phyloP scores from a whole-genome alignment of 1,140 invertebrate genomes.

The Drosophila ficusphila region DNA sequence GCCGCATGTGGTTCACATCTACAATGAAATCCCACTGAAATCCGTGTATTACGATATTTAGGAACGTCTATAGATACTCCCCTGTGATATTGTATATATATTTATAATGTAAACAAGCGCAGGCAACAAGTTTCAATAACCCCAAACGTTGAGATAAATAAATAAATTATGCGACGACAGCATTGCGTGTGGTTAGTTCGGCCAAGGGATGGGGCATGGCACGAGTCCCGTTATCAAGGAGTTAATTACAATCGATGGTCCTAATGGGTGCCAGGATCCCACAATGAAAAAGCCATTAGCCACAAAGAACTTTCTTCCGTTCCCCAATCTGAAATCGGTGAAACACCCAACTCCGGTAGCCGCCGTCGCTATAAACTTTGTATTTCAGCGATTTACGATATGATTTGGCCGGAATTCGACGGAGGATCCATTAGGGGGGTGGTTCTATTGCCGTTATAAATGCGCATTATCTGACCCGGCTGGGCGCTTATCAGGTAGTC shows the following conservation, averaged over 20 bases:
- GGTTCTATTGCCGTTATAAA: slow-evolving; percentile 39
- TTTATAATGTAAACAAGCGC: slow-evolving; percentile 62
- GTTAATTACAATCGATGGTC: slow-evolving; percentile 20
- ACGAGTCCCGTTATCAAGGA: slow-evolving; percentile 8
- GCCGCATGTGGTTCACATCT: slow-evolving; percentile 32
- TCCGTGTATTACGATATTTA: slow-evolving; percentile 2
- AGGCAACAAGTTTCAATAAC: slow-evolving; percentile 77
- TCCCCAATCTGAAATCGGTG: slow-evolving; percentile 7
- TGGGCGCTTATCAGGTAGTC: slow-evolving; percentile 46
- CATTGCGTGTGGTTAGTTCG: slow-evolving; percentile 57
- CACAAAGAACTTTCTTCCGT: slow-evolving; percentile 1
- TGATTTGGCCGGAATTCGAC: slow-evolving; percentile 5
- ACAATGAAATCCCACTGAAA: slow-evolving; percentile 1
- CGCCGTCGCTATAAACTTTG: slow-evolving; percentile 15
- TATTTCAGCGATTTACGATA: slow-evolving; percentile 56
- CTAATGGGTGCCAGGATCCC: slow-evolving; percentile 38
- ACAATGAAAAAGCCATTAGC: slow-evolving; percentile 30
- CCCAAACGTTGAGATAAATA: slow-evolving; percentile 43
- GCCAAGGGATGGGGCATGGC: slow-evolving; percentile 29
- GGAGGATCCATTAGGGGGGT: background rate
- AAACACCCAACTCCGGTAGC: slow-evolving; percentile 23
- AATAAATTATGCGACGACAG: slow-evolving; percentile 35
- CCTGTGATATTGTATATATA: slow-evolving; percentile 50
- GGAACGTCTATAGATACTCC: slow-evolving; percentile 7
- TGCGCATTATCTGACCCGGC: slow-evolving; percentile 54